phyloP scores from a whole-genome alignment of 2,888 invertebrate species.

The Pimpla rufipes region DNA sequence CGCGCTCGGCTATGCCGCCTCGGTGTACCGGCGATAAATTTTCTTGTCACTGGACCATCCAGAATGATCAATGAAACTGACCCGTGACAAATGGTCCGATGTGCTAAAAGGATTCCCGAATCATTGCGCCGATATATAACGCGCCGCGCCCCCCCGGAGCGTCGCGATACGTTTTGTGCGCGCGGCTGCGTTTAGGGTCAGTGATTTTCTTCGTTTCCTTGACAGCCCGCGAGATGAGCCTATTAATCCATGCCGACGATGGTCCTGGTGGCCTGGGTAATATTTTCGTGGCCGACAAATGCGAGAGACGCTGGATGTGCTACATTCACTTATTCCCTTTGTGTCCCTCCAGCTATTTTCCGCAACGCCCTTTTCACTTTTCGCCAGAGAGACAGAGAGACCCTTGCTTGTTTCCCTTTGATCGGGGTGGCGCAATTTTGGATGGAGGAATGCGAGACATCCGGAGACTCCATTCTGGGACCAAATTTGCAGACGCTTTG shows the following conservation, averaged over 20 bases:
- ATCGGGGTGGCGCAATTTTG: slow-evolving; percentile 9
- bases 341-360: background rate
- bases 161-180: background rate
- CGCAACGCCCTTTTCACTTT: background rate
- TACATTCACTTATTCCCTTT: background rate
- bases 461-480: background rate
- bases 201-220: background rate
- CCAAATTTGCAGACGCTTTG: background rate
- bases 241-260: background rate
- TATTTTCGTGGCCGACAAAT: too few relatives aligned
- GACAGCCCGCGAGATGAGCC: background rate
- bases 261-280: too few relatives aligned
- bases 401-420: background rate
- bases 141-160: background rate
- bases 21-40: slow-evolving; percentile 52
- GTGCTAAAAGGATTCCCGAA: slow-evolving; percentile 60
- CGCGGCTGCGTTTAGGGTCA: background rate
- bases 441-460: slow-evolving; percentile 2
- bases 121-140: slow-evolving; percentile 31
- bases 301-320: too few relatives aligned
- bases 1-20: background rate
- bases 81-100: slow-evolving; percentile 52
- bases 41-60: slow-evolving; percentile 59
- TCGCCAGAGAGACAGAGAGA: background rate
- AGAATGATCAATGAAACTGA: slow-evolving; percentile 62